phyloP scores from a whole-genome alignment of 2,113 vertebrate genomes.

The Catharus bicknelli region DNA sequence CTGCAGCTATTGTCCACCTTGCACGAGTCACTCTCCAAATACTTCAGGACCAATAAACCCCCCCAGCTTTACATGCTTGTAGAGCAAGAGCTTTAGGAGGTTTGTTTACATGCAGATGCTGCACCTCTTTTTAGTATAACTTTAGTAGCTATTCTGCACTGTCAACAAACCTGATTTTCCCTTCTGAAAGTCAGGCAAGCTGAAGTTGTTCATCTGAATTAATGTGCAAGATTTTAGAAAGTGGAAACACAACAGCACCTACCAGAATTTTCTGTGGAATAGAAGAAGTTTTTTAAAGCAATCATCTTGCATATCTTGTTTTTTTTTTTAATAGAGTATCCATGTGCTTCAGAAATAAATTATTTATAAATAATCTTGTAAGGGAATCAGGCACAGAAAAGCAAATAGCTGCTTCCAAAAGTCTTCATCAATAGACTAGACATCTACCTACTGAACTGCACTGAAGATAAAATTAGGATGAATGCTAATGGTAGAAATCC shows the following conservation, averaged over 20 bases:
- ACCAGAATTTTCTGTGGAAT: neutral
- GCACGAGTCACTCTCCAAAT: neutral
- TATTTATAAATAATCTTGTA: neutral
- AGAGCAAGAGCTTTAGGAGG: neutral
- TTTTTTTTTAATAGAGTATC: neutral
- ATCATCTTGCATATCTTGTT: neutral
- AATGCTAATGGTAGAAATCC: neutral
- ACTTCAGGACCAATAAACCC: neutral
- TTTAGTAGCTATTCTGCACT: neutral
- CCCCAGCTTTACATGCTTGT: neutral
- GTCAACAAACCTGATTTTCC: neutral
- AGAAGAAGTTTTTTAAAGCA: neutral
- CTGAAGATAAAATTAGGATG: neutral
- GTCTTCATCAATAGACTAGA: neutral
- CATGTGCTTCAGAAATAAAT: neutral
- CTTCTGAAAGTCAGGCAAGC: neutral
- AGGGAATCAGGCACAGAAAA: neutral
- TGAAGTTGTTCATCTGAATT: neutral
- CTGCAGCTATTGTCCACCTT: neutral
- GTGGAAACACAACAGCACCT: neutral
- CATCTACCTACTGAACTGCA: neutral
- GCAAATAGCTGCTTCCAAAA: neutral
- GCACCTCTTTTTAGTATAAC: neutral
- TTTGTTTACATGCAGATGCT: neutral
- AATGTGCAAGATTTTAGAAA: neutral